Percentiles rank a stretch among this genome's conserved stretches.
phyloP scores from a whole-genome alignment of 1,140 invertebrate genomes.

The Solenopsis fugax region DNA sequence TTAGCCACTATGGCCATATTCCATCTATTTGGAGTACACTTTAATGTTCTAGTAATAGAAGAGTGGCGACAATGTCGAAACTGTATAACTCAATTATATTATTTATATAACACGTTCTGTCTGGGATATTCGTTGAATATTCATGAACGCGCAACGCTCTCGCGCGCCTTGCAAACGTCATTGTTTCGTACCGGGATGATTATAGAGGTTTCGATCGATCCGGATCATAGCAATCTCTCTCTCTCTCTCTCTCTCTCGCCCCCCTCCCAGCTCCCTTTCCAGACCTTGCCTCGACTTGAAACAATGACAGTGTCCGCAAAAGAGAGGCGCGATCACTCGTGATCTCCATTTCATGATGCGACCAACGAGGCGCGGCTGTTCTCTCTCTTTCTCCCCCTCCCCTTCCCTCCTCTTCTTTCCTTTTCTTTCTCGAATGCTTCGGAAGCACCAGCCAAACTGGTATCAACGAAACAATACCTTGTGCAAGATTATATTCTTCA shows the following conservation, averaged over 20 bases:
- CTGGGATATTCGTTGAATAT: constrained; percentile 69
- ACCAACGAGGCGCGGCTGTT: constrained; percentile 58
- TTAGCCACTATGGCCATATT: too few relatives aligned
- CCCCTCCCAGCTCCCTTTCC: constrained; percentile 7
- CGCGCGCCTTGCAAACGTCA: constrained; percentile 60
- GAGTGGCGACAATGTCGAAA: constrained; percentile 11
- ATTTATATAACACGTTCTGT: constrained; percentile 42
- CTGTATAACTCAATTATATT: constrained; percentile 55
- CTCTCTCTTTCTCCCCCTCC: background rate
- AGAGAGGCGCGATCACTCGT: constrained; percentile 65
- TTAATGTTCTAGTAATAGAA: constrained; percentile 57
- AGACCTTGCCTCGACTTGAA: constrained; percentile 70
- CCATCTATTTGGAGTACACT: background rate
- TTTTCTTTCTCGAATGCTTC: constrained; percentile 5
- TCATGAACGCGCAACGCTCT: constrained; percentile 28
- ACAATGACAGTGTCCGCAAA: constrained; percentile 77
- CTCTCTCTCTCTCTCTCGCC: background rate
- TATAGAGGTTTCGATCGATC: constrained; percentile 68
- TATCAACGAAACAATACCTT: constrained; percentile 56
- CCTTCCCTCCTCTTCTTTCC: background rate
- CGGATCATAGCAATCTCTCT: constrained; percentile 49
- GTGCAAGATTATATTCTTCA: constrained; percentile 44
- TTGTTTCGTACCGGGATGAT: constrained; percentile 65
- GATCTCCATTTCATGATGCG: constrained; percentile 67
- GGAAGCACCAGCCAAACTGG: constrained; percentile 23